Percentiles rank a stretch among this genome's conserved stretches.
Evolutionary conservation across 2,797 vertebrate genomes (phyloP).

Genomic region (Avahi laniger): DNA sequence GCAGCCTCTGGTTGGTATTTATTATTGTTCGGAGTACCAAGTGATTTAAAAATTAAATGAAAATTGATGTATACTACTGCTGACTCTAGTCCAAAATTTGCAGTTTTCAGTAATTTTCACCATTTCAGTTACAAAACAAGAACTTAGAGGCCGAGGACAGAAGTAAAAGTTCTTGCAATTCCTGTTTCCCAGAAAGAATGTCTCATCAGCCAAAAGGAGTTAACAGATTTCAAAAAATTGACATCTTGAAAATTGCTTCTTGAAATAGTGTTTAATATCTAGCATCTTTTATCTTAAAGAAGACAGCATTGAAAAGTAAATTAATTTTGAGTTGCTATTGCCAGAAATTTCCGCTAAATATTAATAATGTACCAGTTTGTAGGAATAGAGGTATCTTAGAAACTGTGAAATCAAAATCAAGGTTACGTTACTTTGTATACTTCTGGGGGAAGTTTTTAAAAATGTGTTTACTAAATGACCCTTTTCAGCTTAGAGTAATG

Average conservation of each 20-base stretch:
- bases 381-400: background rate
- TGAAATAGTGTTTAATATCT: slow-evolving; percentile 28
- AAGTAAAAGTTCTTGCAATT: slow-evolving; percentile 59
- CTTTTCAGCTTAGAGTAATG: background rate
- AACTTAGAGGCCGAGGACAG: slow-evolving; percentile 59
- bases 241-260: slow-evolving; percentile 49
- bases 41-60: background rate
- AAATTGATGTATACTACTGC: background rate
- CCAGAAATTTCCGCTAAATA: slow-evolving; percentile 10
- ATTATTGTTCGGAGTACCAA: background rate
- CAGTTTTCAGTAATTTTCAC: slow-evolving; percentile 47
- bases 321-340: background rate
- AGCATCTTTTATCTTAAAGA: slow-evolving; percentile 6
- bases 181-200: slow-evolving; percentile 69
- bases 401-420: slow-evolving; percentile 2
- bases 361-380: background rate
- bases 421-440: background rate
- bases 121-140: slow-evolving; percentile 51
- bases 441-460: background rate
- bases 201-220: slow-evolving; percentile 52
- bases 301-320: slow-evolving; percentile 6
- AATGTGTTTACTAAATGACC: background rate
- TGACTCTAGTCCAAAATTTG: slow-evolving; percentile 42
- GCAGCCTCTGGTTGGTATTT: background rate
- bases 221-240: slow-evolving; percentile 53